These are phyloP conservation scores for Hyla sarda DNA, from an alignment of 2,113 vertebrate genomes.

Conservation along the genomic window DNA sequence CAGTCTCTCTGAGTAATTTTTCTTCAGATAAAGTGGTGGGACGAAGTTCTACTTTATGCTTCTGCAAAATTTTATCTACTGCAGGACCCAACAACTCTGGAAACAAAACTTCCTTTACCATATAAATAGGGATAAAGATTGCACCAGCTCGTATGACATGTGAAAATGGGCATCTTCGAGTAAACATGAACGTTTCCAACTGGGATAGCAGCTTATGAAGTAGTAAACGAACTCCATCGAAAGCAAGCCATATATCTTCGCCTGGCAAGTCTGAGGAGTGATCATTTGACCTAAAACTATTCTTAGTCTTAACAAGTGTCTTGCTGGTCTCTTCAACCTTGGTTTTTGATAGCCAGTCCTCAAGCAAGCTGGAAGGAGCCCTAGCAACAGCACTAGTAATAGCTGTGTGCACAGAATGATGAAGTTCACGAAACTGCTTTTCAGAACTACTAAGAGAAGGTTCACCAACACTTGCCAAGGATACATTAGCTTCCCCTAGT, in stretches of 20 bases:
- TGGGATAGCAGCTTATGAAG: slow-evolving; percentile 76
- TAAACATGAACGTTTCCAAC: slow-evolving; percentile 76
- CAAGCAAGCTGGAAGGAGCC: slow-evolving; percentile 71
- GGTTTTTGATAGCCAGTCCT: slow-evolving; percentile 68
- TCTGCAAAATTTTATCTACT: slow-evolving; percentile 90
- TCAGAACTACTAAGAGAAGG: slow-evolving; percentile 50
- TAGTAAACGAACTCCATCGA: slow-evolving; percentile 69
- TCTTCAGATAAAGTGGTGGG: slow-evolving; percentile 94
- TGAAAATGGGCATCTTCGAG: slow-evolving; percentile 85
- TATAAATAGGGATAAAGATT: slow-evolving; percentile 90
- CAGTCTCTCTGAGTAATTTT: slow-evolving; percentile 82
- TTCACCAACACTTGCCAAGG: neutral
- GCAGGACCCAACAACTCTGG: slow-evolving; percentile 78
- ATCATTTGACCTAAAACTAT: slow-evolving; percentile 66
- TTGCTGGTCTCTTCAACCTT: slow-evolving; percentile 63
- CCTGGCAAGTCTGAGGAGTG: slow-evolving; percentile 63
- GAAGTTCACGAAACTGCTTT: slow-evolving; percentile 80
- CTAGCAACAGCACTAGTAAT: slow-evolving; percentile 74
- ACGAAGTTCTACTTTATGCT: slow-evolving; percentile 89
- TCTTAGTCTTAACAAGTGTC: slow-evolving; percentile 69
- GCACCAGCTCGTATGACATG: slow-evolving; percentile 87
- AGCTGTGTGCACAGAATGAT: slow-evolving; percentile 77
- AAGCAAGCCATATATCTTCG: slow-evolving; percentile 80
- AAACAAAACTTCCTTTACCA: slow-evolving; percentile 92
- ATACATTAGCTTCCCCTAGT: neutral